Conservation (phyloP, 2,113 vertebrate genomes). For the Esox niger region DNA sequence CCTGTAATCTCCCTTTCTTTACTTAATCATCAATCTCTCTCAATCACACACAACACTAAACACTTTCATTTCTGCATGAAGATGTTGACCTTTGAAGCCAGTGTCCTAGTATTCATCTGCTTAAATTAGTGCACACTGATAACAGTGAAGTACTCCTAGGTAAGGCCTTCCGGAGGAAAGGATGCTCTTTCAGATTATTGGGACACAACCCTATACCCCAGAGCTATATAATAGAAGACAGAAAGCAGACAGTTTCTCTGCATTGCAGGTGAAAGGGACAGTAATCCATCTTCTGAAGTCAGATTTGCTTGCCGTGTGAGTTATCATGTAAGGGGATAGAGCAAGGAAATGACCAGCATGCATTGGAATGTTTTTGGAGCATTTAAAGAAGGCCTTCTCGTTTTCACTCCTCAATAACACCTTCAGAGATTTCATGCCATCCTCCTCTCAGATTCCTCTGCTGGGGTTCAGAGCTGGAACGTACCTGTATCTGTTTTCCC, state of each 20-base stretch:
- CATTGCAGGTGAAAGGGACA: background rate
- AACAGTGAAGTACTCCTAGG: too few relatives aligned
- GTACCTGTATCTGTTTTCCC: slow-evolving; percentile 48
- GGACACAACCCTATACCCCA: too few relatives aligned
- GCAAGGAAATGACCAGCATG: slow-evolving; percentile 53
- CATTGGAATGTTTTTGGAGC: slow-evolving; percentile 59
- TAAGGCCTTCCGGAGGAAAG: too few relatives aligned
- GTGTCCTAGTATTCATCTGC: background rate
- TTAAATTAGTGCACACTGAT: background rate
- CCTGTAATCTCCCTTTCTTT: slow-evolving; percentile 11
- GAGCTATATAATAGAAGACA: too few relatives aligned
- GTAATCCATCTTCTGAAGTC: slow-evolving; percentile 62
- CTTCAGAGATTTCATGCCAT: slow-evolving; percentile 58
- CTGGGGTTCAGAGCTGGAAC: slow-evolving; percentile 47
- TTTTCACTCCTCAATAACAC: slow-evolving; percentile 54
- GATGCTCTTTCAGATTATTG: too few relatives aligned
- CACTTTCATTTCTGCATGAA: slow-evolving; percentile 2
- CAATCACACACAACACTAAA: background rate
- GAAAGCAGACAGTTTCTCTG: too few relatives aligned
- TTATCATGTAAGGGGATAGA: slow-evolving; percentile 38
- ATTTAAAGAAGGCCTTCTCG: slow-evolving; percentile 48
- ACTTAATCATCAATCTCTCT: background rate
- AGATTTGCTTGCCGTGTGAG: slow-evolving; percentile 31
- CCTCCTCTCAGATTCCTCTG: slow-evolving; percentile 64
- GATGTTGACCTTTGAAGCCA: too few relatives aligned